Conservation (phyloP, 2,888 invertebrate species). For the Hyles lineata region DNA sequence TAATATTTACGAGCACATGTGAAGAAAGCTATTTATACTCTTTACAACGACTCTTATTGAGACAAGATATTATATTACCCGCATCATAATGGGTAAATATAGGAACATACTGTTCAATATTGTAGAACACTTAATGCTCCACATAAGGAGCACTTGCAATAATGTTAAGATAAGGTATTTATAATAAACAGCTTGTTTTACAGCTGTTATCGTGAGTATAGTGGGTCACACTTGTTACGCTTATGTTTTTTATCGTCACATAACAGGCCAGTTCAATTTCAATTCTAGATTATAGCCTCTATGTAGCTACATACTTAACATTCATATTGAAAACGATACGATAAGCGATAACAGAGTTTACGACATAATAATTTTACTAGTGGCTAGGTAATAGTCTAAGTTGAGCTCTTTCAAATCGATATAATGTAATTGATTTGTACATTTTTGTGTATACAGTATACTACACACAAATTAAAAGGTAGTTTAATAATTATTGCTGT, state of each 20-base stretch:
- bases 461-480: too few species aligned
- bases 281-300: constrained; percentile 55
- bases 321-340: constrained; percentile 44
- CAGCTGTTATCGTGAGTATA: constrained; percentile 59
- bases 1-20: not conserved
- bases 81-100: constrained; percentile 3
- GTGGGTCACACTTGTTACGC: constrained; percentile 66
- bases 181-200: constrained; percentile 64
- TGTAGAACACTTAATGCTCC: constrained; percentile 40
- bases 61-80: not conserved
- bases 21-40: not conserved
- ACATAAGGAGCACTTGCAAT: constrained; percentile 66
- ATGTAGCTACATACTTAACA: constrained; percentile 47
- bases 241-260: constrained; percentile 63
- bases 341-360: constrained; percentile 48
- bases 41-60: constrained; percentile 10
- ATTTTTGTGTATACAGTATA: too few species aligned
- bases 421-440: not conserved
- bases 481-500: too few species aligned
- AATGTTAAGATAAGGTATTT: constrained; percentile 64
- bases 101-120: constrained; percentile 13
- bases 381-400: constrained; percentile 42
- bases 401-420: not conserved
- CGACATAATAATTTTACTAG: constrained; percentile 43
- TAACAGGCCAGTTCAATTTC: constrained; percentile 59